Evolutionary conservation across 2,888 invertebrate genomes (phyloP).

Genomic region (Pheosia gnoma): DNA sequence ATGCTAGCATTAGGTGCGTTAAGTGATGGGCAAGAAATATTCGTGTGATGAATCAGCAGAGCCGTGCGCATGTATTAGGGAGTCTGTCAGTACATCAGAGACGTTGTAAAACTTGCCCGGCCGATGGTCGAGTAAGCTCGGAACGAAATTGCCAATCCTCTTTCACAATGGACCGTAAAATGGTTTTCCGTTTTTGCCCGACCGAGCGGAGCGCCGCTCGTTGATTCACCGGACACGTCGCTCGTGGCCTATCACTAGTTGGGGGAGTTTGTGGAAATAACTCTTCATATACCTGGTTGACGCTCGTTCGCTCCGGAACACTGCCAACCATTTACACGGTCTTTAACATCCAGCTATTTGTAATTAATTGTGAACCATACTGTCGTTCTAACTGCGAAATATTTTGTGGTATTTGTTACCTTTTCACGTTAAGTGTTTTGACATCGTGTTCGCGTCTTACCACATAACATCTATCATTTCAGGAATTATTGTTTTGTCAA

Average conservation of each 20-base stretch:
- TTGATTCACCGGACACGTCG: slow-evolving; percentile 82
- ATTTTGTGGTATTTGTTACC: background rate
- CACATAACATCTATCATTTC: no score
- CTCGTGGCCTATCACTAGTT: slow-evolving; percentile 75
- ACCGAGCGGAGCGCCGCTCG: slow-evolving; percentile 77
- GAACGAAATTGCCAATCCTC: slow-evolving; percentile 83
- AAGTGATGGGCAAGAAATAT: slow-evolving; percentile 12
- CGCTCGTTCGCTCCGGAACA: slow-evolving; percentile 17
- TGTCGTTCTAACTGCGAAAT: background rate
- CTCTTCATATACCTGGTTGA: slow-evolving; percentile 60
- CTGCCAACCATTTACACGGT: slow-evolving; percentile 19
- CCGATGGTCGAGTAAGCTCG: slow-evolving; percentile 79
- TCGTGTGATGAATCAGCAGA: slow-evolving; percentile 30
- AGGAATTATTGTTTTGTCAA: no score
- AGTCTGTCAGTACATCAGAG: slow-evolving; percentile 67
- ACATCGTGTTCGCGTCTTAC: background rate
- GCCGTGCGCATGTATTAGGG: slow-evolving; percentile 57
- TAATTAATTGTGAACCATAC: slow-evolving; percentile 21
- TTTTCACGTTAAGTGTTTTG: slow-evolving; percentile 1
- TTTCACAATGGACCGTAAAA: slow-evolving; percentile 84
- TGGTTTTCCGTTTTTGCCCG: slow-evolving; percentile 83
- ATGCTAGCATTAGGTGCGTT: background rate
- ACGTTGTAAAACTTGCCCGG: slow-evolving; percentile 77
- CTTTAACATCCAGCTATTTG: slow-evolving; percentile 12
- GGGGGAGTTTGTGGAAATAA: slow-evolving; percentile 73